Evolutionary conservation across 2,797 vertebrate genomes (phyloP), one percentile per base, ranked within the genome.

Genomic region (Amniataba percoides): DNA sequence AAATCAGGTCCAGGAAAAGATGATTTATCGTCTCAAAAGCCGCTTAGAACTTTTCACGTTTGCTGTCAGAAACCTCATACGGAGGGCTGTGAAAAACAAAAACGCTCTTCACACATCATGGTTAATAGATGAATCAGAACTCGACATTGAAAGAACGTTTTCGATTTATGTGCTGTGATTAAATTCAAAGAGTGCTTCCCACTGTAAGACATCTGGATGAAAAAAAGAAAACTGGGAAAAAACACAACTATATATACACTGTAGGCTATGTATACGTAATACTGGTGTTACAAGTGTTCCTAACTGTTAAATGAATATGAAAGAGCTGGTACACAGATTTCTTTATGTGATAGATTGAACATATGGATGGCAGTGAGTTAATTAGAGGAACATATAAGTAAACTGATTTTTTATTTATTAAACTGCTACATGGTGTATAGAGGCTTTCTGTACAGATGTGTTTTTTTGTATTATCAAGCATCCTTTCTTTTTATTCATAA

Each of bases 41-140:
- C 5, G 48, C 77, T 83, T 83, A 86, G 74, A 89, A 87, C 42
- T 71, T 63, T 68, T 81, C 60, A 66, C 21, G 5, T 77, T 71
- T 77, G 25, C 71, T 84, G 75, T 83, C 82, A 82, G 46, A 62
- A 62, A 43, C 31, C 18, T 65, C 21, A 53, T 52, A 66, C 5
- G 0, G 63, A 60, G 66, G 25, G 56, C 42, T 51, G 70, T 46
- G 51, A 61, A 78, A 70, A 86, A 77, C 40, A 52, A 60, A 78
- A 81, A 62, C 21, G 25, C 51, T 81, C 43, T 78, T 79, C 43
- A 85, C 71, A 81, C 51, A 56, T 74, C 63, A 78, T 71, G 66
- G 48, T 76, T 86, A 72, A 83, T 82, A 86, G 81, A 83, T 84
- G 31, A 84, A 81, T 25, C 56, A 65, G 19, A 77, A 45, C 12